A percentile compares a stretch with the other conserved stretches of the same genome.
These are phyloP conservation scores for Condylura cristata DNA, from an alignment of 2,113 vertebrate genomes.

Conservation along the genomic window DNA sequence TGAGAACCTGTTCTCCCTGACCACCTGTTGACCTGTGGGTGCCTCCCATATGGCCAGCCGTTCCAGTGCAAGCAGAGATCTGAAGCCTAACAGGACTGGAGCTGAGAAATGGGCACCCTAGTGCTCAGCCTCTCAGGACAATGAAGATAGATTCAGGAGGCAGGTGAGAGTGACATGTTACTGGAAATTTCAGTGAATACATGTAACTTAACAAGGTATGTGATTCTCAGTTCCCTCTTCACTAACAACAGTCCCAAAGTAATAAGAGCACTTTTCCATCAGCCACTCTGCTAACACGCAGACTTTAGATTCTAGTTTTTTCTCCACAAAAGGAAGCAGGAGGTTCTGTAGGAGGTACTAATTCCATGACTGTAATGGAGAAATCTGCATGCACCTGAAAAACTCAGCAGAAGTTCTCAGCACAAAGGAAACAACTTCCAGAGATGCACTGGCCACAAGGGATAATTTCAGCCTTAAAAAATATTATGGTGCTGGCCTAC, in stretches of 20 bases:
- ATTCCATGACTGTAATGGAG: neutral
- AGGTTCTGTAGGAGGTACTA: too few species aligned
- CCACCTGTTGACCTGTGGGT: neutral
- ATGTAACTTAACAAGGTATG: accelerated
- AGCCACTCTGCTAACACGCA: neutral
- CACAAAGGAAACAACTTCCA: neutral
- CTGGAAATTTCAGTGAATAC: neutral
- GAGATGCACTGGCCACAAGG: neutral
- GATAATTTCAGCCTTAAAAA: neutral
- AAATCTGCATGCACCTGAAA: neutral
- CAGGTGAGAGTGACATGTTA: neutral
- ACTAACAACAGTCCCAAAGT: neutral
- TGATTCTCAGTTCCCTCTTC: neutral
- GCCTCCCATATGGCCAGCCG: neutral
- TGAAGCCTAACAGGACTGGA: neutral
- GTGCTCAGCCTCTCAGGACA: neutral
- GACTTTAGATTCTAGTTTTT: neutral
- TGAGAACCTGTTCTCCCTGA: accelerated
- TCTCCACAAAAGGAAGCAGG: neutral
- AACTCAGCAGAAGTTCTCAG: neutral
- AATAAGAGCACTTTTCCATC: neutral
- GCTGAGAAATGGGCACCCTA: too few species aligned
- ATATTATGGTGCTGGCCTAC: accelerated
- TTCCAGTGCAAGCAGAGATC: neutral
- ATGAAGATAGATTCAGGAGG: accelerated